Evolutionary conservation across 92 coral and sea anemone species (phyloP).

Genomic region (Porites rus): DNA sequence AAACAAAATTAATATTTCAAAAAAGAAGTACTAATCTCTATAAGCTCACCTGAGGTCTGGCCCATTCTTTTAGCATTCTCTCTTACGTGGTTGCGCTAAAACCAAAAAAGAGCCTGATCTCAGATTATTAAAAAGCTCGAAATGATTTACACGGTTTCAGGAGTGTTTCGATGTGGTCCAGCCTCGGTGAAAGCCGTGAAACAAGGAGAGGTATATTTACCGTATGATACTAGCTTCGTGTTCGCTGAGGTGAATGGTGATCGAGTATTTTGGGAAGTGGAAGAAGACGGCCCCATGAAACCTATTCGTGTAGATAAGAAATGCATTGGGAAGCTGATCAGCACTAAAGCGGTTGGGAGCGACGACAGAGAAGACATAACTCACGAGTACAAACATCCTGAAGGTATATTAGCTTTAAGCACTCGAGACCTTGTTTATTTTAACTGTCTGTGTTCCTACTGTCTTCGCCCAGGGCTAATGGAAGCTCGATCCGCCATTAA

Average conservation of each 20-base stretch:
- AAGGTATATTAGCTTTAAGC: constrained; percentile 47
- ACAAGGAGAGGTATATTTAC: constrained; percentile 75
- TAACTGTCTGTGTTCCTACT: no score
- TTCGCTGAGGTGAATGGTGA: constrained; percentile 93
- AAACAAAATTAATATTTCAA: no score
- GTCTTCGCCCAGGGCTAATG: not conserved
- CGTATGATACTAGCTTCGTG: constrained; percentile 77
- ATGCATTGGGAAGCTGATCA: constrained; percentile 74
- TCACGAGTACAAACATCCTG: constrained; percentile 70
- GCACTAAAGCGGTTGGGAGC: constrained; percentile 85
- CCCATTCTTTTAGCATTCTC: no score
- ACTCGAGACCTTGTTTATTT: no score
- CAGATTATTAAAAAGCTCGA: not conserved
- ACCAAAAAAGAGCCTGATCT: no score
- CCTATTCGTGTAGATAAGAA: constrained; percentile 41
- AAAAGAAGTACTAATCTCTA: no score
- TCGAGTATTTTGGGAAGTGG: constrained; percentile 82
- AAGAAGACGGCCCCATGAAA: constrained; percentile 63
- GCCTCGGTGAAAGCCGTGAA: constrained; percentile 85
- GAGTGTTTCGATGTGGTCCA: constrained; percentile 87
- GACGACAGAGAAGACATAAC: constrained; percentile 73
- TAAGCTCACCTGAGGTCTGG: no score
- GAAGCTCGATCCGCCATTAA: not conserved
- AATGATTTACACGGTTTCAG: constrained; percentile 14
- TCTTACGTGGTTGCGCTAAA: no score